A percentile compares a stretch with the other conserved stretches of the same genome.
phyloP scores from a whole-genome alignment of 2,888 invertebrate species.

The Ormia ochracea region DNA sequence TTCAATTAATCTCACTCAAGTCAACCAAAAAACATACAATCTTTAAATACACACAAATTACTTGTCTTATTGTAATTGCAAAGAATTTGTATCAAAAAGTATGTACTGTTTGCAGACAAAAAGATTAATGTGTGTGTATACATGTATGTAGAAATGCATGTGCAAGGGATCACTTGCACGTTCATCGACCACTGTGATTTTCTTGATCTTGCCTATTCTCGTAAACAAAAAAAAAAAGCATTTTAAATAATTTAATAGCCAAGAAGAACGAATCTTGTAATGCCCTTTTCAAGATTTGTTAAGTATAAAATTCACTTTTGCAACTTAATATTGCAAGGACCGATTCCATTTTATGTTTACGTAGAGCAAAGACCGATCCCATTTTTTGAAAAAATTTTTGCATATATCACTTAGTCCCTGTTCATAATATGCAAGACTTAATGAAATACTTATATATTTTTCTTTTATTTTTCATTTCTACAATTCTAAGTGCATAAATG shows the following conservation, averaged over 20 bases:
- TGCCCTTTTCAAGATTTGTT: background rate
- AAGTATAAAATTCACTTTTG: background rate
- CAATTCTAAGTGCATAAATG: no score
- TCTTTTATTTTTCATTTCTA: no score
- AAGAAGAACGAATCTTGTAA: background rate
- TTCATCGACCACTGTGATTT: background rate
- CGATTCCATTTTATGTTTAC: no score
- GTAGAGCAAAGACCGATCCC: no score
- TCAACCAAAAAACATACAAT: background rate
- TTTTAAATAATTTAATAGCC: background rate
- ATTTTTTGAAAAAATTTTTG: no score
- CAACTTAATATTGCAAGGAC: no score
- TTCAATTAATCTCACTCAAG: slow-evolving; percentile 42
- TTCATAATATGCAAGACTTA: no score
- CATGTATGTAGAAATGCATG: background rate
- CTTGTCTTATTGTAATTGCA: background rate
- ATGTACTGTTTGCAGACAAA: slow-evolving; percentile 27
- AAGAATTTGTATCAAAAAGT: background rate
- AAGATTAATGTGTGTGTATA: background rate
- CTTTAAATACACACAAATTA: background rate
- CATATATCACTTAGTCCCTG: no score
- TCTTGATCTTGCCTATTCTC: background rate
- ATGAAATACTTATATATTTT: no score
- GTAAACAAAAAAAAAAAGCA: background rate
- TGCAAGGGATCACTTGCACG: background rate